Conservation (phyloP, 2,113 vertebrate species). For the Aplodontia rufa region DNA sequence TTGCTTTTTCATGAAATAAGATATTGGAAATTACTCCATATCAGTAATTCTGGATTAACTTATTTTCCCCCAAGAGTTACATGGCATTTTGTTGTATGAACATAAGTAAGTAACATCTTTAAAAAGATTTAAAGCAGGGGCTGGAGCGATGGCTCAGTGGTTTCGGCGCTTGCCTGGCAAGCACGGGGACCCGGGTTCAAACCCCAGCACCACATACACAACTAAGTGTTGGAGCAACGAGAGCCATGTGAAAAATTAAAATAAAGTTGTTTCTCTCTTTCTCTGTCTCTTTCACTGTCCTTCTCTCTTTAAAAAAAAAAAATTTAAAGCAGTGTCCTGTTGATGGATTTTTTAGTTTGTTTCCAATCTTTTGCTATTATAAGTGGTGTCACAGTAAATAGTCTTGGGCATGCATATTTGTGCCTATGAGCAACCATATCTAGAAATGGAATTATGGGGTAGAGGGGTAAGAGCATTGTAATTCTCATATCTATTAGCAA, state of each 20-base stretch:
- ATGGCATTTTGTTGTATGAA: background rate
- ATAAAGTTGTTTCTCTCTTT: too few species aligned
- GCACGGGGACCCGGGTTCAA: too few species aligned
- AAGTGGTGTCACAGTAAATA: background rate
- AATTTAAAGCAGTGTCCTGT: background rate
- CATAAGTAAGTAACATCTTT: background rate
- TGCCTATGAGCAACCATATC: background rate
- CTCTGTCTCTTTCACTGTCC: too few species aligned
- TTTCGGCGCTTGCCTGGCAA: too few species aligned
- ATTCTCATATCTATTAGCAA: background rate
- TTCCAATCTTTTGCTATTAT: constrained; percentile 27
- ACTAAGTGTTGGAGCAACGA: too few species aligned
- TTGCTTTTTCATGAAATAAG: constrained; percentile 14
- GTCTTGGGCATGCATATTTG: background rate
- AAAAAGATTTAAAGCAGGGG: background rate
- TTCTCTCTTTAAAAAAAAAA: too few species aligned
- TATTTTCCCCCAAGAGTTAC: background rate
- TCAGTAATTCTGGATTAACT: constrained; percentile 11
- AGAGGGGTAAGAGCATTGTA: background rate
- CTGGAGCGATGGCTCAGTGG: too few species aligned
- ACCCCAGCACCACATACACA: too few species aligned
- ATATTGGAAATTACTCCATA: background rate
- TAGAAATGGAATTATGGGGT: constrained; percentile 23
- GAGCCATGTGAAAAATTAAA: too few species aligned
- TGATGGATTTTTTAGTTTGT: constrained; percentile 18